Conservation (phyloP, 2,888 invertebrate genomes). For the Meteorus colon region DNA sequence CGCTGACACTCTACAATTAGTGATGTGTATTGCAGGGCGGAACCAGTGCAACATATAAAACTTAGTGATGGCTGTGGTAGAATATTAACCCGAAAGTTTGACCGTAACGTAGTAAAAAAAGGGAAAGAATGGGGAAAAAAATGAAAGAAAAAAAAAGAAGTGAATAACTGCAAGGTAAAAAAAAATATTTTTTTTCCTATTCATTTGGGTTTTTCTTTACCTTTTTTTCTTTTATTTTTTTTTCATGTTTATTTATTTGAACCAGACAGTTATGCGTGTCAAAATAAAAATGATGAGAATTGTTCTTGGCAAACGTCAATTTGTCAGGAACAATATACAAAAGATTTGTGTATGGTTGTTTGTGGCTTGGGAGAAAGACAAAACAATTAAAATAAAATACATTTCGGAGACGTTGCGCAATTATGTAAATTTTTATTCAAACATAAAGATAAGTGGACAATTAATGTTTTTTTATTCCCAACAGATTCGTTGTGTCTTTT, state of each 20-base stretch:
- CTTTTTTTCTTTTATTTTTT: constrained; percentile 16
- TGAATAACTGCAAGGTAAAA: not conserved
- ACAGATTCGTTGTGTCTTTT: too few relatives aligned
- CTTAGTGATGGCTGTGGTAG: not conserved
- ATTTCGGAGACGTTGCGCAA: not conserved
- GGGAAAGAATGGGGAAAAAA: not conserved
- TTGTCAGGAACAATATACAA: constrained; percentile 26
- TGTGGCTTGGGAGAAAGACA: constrained; percentile 3
- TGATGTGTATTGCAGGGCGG: constrained; percentile 42
- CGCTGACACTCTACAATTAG: constrained; percentile 43
- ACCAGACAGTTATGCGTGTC: constrained; percentile 3
- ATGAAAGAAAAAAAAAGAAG: not conserved
- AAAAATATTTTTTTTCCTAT: not conserved
- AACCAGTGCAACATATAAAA: constrained; percentile 33
- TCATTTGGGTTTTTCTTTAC: not conserved
- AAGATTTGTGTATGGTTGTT: not conserved
- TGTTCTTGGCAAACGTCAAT: constrained; percentile 37
- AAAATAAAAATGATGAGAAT: constrained; percentile 14
- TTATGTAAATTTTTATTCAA: constrained; percentile 13
- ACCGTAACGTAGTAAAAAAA: not conserved
- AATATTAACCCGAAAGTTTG: constrained; percentile 9
- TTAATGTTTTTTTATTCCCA: constrained; percentile 11
- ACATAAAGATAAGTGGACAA: constrained; percentile 13
- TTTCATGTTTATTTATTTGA: not conserved
- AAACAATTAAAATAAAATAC: constrained; percentile 16